These are phyloP conservation scores for Typhlichthys subterraneus DNA, from an alignment of 2,797 vertebrate species.

Conservation along the genomic window DNA sequence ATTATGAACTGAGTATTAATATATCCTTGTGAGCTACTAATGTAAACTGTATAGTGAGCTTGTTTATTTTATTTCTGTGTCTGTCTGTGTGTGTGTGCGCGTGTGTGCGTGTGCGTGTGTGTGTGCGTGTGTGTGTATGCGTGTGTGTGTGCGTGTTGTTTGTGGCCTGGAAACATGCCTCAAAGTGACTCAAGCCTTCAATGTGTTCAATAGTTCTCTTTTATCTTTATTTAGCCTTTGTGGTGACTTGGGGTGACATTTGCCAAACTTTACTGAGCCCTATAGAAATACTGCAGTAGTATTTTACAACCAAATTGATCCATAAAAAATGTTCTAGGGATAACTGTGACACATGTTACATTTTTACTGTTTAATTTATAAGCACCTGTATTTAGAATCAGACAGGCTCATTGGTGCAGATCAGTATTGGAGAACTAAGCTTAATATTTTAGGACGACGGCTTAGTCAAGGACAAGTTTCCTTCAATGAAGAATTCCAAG, in stretches of 20 bases:
- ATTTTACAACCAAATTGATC: conserved; percentile 29
- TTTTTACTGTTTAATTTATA: not conserved
- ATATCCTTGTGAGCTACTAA: conserved; percentile 31
- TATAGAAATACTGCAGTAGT: conserved; percentile 21
- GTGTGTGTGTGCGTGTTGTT: conserved; percentile 15
- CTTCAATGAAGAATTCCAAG: conserved; percentile 18
- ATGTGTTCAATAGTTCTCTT: conserved; percentile 36
- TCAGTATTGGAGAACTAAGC: conserved; percentile 45
- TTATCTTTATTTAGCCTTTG: conserved; percentile 43
- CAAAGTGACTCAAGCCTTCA: conserved; percentile 31
- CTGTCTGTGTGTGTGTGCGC: conserved; percentile 6
- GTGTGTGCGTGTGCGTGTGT: conserved; percentile 1
- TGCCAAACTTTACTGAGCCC: conserved; percentile 28
- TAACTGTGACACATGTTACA: conserved; percentile 31
- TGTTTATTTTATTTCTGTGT: not conserved
- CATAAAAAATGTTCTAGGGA: conserved; percentile 28
- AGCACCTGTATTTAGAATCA: conserved; percentile 21
- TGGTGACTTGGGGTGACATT: conserved; percentile 38
- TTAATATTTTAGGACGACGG: conserved; percentile 5
- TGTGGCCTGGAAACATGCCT: conserved; percentile 28
- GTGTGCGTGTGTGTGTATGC: conserved; percentile 5
- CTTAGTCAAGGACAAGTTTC: conserved; percentile 35
- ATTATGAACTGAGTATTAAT: conserved; percentile 36
- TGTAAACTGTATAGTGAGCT: conserved; percentile 8
- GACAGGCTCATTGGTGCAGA: conserved; percentile 10